Conservation (phyloP, 2,113 vertebrate species). For the Aldabrachelys gigantea region DNA sequence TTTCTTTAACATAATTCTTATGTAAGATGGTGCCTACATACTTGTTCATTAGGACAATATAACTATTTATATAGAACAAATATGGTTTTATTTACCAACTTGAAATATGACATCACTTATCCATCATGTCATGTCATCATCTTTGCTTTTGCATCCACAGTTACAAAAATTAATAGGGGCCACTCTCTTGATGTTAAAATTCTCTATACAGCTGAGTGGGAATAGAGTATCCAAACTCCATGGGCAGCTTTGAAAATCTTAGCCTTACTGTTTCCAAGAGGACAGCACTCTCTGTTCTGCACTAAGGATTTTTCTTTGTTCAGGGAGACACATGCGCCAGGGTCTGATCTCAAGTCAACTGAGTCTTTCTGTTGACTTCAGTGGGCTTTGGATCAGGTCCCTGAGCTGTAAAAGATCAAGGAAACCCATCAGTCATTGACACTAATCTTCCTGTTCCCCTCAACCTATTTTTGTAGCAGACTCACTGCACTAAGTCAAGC, state of each 20-base stretch:
- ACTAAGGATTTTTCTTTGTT: not conserved
- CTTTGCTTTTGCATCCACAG: not conserved
- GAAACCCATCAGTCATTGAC: not conserved
- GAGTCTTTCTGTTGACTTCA: not conserved
- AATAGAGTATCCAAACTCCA: not conserved
- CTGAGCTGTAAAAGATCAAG: not conserved
- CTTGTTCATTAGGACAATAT: not conserved
- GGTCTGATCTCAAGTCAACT: not conserved
- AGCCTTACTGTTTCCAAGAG: not conserved
- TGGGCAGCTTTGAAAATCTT: not conserved
- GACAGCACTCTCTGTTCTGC: not conserved
- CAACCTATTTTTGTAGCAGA: not conserved
- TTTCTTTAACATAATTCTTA: not conserved
- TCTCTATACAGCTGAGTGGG: not conserved
- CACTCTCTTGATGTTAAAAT: not conserved
- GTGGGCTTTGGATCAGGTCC: not conserved
- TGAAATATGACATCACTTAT: not conserved
- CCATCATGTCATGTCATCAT: not conserved
- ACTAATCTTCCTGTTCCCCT: not conserved
- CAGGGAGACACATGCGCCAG: not conserved
- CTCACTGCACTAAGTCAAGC: not conserved
- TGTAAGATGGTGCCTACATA: not conserved
- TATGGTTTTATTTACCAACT: not conserved
- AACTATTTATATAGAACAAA: not conserved
- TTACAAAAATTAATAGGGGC: not conserved